phyloP scores from a whole-genome alignment of 2,888 invertebrate species.

The Liposcelis brunnea region DNA sequence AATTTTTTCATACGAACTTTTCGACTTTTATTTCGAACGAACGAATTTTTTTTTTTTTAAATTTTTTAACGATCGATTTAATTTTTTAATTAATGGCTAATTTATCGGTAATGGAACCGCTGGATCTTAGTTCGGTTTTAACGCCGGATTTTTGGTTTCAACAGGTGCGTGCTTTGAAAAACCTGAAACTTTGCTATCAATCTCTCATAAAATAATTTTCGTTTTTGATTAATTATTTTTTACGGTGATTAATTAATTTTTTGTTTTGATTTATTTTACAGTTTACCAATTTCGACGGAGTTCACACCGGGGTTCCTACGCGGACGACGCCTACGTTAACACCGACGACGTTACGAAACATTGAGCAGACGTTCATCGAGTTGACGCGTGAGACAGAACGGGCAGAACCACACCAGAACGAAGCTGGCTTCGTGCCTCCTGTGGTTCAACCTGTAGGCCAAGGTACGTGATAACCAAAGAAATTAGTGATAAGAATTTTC shows the following conservation, averaged over 20 bases:
- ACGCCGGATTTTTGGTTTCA: slow-evolving; percentile 8
- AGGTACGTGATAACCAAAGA: too few relatives aligned
- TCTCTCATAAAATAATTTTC: too few relatives aligned
- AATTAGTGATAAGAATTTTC: neutral
- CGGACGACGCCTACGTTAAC: slow-evolving; percentile 87
- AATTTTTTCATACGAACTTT: too few relatives aligned
- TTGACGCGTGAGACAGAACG: slow-evolving; percentile 56
- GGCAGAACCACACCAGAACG: slow-evolving; percentile 53
- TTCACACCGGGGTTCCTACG: slow-evolving; percentile 58
- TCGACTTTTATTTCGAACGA: slow-evolving; percentile 1
- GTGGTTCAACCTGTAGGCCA: slow-evolving; percentile 34
- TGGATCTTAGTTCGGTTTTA: slow-evolving; percentile 4
- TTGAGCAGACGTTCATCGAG: slow-evolving; percentile 84
- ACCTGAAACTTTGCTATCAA: too few relatives aligned
- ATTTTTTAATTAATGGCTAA: too few relatives aligned
- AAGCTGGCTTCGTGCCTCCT: slow-evolving; percentile 89
- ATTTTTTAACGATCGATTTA: too few relatives aligned
- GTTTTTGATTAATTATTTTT: neutral
- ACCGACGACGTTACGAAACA: slow-evolving; percentile 74
- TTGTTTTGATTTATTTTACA: slow-evolving; percentile 14
- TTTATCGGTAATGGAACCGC: slow-evolving; percentile 4
- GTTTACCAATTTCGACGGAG: slow-evolving; percentile 23
- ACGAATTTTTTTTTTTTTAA: neutral
- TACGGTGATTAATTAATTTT: neutral
- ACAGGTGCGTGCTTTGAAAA: neutral